phyloP scores from a whole-genome alignment of 2,113 vertebrate genomes.

The Hylia prasina region DNA sequence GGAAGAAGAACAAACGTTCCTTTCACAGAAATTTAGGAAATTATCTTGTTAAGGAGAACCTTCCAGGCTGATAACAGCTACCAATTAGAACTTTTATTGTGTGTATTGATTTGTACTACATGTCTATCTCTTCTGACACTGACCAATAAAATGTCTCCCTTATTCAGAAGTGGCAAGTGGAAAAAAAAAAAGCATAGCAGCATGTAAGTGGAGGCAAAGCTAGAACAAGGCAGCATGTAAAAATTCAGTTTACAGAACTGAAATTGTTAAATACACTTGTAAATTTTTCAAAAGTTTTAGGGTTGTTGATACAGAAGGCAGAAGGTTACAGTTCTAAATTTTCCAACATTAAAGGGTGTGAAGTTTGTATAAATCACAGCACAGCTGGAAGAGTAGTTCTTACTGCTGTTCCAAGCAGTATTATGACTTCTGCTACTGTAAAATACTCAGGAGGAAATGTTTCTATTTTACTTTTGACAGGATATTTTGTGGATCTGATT shows the following conservation, averaged over 20 bases:
- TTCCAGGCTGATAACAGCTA: not conserved
- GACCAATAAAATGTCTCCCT: not conserved
- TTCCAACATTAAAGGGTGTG: not conserved
- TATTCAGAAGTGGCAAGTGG: not conserved
- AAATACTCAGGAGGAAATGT: rapidly evolving
- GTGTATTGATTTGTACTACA: not conserved
- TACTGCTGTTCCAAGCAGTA: not conserved
- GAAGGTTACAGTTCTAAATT: not conserved
- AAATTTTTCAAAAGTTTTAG: not conserved
- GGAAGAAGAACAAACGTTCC: not conserved
- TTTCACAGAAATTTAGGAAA: not conserved
- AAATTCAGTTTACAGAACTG: not conserved
- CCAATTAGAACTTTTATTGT: not conserved
- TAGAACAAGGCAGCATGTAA: not conserved
- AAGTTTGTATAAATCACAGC: not conserved
- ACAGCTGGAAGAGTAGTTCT: not conserved
- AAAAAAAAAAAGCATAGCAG: not conserved
- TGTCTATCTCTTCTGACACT: not conserved
- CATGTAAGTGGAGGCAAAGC: not conserved
- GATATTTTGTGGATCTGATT: not conserved
- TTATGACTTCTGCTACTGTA: not conserved
- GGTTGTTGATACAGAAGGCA: not conserved
- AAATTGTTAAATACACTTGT: not conserved
- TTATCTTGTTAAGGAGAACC: not conserved
- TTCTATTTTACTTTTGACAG: not conserved